These are phyloP conservation scores for Cyaniris semiargus DNA, from an alignment of 2,888 invertebrate species.

Conservation along the genomic window DNA sequence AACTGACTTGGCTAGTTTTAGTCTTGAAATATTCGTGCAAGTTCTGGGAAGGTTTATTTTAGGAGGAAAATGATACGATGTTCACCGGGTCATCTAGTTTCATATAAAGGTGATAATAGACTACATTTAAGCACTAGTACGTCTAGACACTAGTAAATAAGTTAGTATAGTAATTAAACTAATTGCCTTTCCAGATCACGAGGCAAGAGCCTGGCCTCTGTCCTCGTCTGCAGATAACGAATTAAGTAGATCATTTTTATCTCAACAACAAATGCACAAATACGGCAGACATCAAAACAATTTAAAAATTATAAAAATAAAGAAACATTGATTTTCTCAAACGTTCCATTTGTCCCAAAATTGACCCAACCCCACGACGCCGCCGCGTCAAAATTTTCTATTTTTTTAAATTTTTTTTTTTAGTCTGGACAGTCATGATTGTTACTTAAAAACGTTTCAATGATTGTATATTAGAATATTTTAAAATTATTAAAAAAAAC, in stretches of 20 bases:
- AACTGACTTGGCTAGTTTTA: no score
- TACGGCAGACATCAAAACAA: background rate
- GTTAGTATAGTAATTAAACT: background rate
- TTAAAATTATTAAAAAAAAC: no score
- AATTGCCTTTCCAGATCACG: constrained; percentile 30
- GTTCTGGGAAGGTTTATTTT: no score
- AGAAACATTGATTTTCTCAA: background rate
- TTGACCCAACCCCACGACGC: background rate
- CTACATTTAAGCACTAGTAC: no score
- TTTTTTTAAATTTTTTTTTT: background rate
- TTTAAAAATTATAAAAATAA: background rate
- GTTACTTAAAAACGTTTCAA: no score
- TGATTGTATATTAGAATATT: no score
- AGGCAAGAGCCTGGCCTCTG: constrained; percentile 35
- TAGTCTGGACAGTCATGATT: no score
- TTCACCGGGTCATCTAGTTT: no score
- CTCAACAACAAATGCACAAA: constrained; percentile 30
- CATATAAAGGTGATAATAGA: no score
- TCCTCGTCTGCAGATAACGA: constrained; percentile 42
- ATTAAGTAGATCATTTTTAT: constrained; percentile 48
- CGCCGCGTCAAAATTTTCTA: background rate
- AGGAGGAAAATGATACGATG: no score
- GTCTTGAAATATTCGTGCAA: no score
- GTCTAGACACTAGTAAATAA: no score
- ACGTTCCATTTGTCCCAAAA: background rate